Conservation (phyloP, 2,888 invertebrate species). For the Pilophorus perplexus region DNA sequence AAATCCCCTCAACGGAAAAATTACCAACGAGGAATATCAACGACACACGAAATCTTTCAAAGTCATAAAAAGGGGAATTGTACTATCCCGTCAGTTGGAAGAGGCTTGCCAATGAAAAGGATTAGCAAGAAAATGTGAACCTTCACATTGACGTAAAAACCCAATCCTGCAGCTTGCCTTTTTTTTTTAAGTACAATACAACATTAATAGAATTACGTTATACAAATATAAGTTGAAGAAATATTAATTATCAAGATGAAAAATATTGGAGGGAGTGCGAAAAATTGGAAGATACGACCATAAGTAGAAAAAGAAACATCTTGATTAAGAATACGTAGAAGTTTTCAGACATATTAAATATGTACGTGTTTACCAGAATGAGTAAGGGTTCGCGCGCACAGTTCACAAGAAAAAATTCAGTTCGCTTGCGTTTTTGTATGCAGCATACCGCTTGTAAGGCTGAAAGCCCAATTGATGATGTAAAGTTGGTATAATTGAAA, state of each 20-base stretch:
- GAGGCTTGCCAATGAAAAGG: conserved; percentile 2
- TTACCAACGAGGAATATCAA: neutral
- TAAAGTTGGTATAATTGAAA: conserved; percentile 3
- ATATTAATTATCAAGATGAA: conserved; percentile 35
- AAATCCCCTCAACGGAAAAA: conserved; percentile 11
- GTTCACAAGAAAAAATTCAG: conserved; percentile 33
- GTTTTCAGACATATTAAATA: conserved; percentile 17
- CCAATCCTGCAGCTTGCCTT: conserved; percentile 6
- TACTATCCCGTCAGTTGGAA: conserved; percentile 24
- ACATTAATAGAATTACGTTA: conserved; percentile 30
- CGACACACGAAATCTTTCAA: conserved; percentile 5
- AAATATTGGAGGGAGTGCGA: conserved; percentile 38
- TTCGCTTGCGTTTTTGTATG: conserved; percentile 31
- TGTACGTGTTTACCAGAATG: conserved; percentile 20
- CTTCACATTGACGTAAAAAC: neutral
- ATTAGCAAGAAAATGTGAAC: neutral
- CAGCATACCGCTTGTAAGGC: conserved; percentile 21
- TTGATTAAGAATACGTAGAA: conserved; percentile 29
- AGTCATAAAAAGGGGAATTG: neutral
- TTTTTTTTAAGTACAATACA: conserved; percentile 36
- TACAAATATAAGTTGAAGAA: conserved; percentile 34
- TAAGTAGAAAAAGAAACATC: conserved; percentile 36
- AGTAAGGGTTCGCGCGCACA: conserved; percentile 26
- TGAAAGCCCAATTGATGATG: conserved; percentile 16
- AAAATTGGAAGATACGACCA: conserved; percentile 38